phyloP scores from a whole-genome alignment of 2,888 invertebrate species.

The Eupithecia vulgata region DNA sequence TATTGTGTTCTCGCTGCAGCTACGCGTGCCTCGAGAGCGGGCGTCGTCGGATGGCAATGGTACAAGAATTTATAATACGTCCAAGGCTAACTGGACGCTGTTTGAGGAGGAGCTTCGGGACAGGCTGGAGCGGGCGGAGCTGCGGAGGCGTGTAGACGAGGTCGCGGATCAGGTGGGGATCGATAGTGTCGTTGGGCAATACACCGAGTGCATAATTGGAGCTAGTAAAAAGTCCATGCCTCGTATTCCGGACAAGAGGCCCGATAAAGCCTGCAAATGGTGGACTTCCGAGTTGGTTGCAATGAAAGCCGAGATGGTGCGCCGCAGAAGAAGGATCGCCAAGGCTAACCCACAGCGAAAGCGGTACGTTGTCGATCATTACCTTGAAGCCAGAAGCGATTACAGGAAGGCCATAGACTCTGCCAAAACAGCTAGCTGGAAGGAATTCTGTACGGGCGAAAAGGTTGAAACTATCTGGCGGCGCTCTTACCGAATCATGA shows the following conservation, averaged over 20 bases:
- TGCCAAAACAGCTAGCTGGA: constrained; percentile 7
- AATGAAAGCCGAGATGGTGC: no score
- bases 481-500: constrained; percentile 2
- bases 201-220: not conserved
- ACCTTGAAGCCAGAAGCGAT: no score
- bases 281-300: not conserved
- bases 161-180: not conserved
- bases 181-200: not conserved
- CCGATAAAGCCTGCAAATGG: not conserved
- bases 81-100: no score
- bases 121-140: not conserved
- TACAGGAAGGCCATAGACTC: no score
- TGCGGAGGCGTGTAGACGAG: not conserved
- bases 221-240: constrained; percentile 4
- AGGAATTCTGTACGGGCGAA: constrained; percentile 9
- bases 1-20: not conserved
- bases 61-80: constrained; percentile 1
- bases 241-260: not conserved
- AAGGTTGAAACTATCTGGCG: not conserved
- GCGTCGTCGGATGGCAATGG: not conserved
- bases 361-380: no score
- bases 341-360: no score
- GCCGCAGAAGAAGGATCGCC: no score
- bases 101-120: not conserved
- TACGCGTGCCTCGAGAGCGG: not conserved